Conservation (phyloP, 2,797 vertebrate species). For the Platalea minor region DNA sequence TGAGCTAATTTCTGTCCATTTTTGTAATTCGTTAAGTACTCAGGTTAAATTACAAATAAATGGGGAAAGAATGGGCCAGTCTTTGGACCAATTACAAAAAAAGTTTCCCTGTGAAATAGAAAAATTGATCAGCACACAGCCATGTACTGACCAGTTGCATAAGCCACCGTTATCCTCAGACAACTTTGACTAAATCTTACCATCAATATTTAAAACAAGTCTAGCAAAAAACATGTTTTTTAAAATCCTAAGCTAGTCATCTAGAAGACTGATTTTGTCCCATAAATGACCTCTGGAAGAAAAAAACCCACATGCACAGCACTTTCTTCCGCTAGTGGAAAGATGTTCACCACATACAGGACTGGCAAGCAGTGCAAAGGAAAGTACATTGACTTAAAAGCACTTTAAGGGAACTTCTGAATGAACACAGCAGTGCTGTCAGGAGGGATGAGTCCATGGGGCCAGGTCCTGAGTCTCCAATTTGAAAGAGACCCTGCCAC, state of each 20-base stretch:
- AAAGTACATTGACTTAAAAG: not conserved
- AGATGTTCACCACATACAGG: not conserved
- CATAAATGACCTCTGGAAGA: constrained; percentile 30
- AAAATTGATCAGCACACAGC: constrained; percentile 8
- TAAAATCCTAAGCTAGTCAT: constrained; percentile 3
- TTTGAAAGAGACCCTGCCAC: not conserved
- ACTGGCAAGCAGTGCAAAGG: not conserved
- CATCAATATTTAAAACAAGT: constrained; percentile 55
- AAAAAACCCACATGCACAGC: constrained; percentile 12
- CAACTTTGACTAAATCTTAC: constrained; percentile 47
- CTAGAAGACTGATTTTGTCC: constrained; percentile 10
- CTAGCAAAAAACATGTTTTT: not conserved
- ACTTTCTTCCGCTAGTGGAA: constrained; percentile 7
- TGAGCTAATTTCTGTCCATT: constrained; percentile 43
- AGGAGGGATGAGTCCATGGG: not conserved
- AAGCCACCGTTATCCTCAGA: constrained; percentile 34
- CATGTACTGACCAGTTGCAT: not conserved
- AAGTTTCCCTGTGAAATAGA: not conserved
- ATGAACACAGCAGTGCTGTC: not conserved
- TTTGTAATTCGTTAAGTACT: constrained; percentile 52
- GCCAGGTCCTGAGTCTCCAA: not conserved
- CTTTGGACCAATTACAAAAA: not conserved
- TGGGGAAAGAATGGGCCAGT: not conserved
- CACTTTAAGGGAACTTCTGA: not conserved
- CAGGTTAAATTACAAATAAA: constrained; percentile 38